Evolutionary conservation across 1,140 invertebrate species (phyloP).

Genomic region (Tetragonula clypearis): DNA sequence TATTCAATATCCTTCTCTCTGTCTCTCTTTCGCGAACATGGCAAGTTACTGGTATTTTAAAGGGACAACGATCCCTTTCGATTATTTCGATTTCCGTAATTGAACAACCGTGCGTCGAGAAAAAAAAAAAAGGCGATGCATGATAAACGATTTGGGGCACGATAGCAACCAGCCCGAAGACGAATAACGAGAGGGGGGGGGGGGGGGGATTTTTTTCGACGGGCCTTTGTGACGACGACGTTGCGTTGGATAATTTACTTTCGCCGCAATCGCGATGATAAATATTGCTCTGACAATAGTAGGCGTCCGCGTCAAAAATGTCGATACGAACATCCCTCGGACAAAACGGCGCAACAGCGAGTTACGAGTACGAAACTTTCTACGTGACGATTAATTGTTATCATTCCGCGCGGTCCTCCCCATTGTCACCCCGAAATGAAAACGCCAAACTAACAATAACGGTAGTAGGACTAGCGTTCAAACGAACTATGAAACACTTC

Average conservation of each 20-base stretch:
- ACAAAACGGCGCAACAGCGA: slow-evolving; percentile 32
- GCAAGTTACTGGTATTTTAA: not conserved
- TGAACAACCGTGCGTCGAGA: not conserved
- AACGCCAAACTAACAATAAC: slow-evolving; percentile 22
- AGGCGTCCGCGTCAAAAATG: slow-evolving; percentile 26
- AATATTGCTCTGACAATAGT: slow-evolving; percentile 42
- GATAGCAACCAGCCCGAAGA: not conserved
- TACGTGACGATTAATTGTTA: slow-evolving; percentile 47
- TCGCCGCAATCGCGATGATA: slow-evolving; percentile 41
- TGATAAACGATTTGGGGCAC: not conserved
- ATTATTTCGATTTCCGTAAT: not conserved
- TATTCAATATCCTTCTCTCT: not conserved
- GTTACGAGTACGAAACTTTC: slow-evolving; percentile 26
- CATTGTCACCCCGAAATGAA: slow-evolving; percentile 34
- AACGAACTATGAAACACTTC: too few relatives aligned
- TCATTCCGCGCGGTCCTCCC: slow-evolving; percentile 30
- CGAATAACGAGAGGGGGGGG: too few relatives aligned
- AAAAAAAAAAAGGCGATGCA: not conserved
- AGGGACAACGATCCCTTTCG: not conserved
- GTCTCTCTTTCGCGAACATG: too few relatives aligned
- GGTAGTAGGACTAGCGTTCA: not conserved
- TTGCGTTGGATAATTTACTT: slow-evolving; percentile 22
- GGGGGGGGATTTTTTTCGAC: not conserved
- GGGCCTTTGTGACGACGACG: not conserved
- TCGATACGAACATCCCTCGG: slow-evolving; percentile 28